These are phyloP conservation scores for Octonoba sinensis DNA, from an alignment of 2,888 invertebrate genomes.

Conservation along the genomic window DNA sequence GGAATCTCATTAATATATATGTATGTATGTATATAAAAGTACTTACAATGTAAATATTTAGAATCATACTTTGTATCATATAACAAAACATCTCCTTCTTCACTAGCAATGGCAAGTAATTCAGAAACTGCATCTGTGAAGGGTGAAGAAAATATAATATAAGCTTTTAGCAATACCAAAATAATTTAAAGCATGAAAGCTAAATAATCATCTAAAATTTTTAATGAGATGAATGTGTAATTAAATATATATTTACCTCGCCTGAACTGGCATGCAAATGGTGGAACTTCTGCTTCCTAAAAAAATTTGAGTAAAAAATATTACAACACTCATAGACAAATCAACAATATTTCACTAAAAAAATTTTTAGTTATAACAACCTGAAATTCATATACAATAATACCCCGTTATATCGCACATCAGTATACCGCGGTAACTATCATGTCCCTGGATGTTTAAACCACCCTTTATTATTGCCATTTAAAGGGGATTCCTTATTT, in stretches of 20 bases:
- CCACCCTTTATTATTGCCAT: no score
- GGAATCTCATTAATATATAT: background rate
- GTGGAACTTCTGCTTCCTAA: constrained; percentile 31
- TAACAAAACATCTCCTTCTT: constrained; percentile 82
- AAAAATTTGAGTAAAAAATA: background rate
- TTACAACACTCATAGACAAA: background rate
- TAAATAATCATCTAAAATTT: constrained; percentile 65
- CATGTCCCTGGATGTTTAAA: no score
- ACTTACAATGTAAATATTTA: background rate
- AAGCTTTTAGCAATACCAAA: background rate
- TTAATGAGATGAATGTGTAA: no score
- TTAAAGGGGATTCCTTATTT: no score
- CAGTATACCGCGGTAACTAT: no score
- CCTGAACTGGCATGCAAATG: constrained; percentile 45
- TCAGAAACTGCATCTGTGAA: constrained; percentile 76
- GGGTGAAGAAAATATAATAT: background rate
- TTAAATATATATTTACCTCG: constrained; percentile 34
- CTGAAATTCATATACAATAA: no score
- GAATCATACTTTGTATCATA: constrained; percentile 70
- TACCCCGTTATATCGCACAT: no score
- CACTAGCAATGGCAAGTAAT: constrained; percentile 85
- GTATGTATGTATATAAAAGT: background rate
- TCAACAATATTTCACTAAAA: no score
- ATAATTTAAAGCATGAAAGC: background rate
- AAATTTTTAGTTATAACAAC: no score